Base-by-base conservation (phyloP, 2,113 vertebrate species). In the Taurulus bubalis region DNA sequence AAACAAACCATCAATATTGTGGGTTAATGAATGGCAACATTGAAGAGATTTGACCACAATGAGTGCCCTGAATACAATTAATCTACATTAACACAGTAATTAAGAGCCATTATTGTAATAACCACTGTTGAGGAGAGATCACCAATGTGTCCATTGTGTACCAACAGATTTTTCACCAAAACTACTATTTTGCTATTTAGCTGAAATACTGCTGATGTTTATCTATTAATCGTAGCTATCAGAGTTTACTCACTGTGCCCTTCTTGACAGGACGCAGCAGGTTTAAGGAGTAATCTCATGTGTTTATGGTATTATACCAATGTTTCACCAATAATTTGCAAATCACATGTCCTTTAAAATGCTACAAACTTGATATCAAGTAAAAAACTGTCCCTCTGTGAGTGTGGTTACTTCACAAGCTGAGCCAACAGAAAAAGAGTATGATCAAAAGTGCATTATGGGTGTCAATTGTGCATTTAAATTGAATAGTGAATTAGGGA, bases 1-100 rank as follows among this genome's bases (percentile, higher is more conserved):
- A 64, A 62, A 22, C 1, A 8, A 53, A 64, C 32, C 73, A 55
- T 65, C 73, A 55, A 66, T 66, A 42, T n/a, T 56, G 24, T 30
- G 6, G 11, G 16, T 75, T 16, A 16, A 15, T 64, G 11, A 66
- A 40, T 55, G n/a, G 15, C 15, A 65, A 16, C 28, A 49, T 18
- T 18, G 70, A 60, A 3, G 5, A 8, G 4, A 20, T 66, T 32
- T 40, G 24, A 55, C 4, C 2, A n/a, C 30, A 64, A 28, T 64
- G 16, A 64, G 16, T 53, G n/a, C 38, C 24, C 47, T 40, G 2
- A 75, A n/a, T 55, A 30, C 18, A 42, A 28, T 56, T 3, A n/a
- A 55, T 55, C 16, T 6, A 47, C 16, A 26, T 20, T 20, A 53
- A 28, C 45, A 38, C 40, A 24, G 40, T 75, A 3, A 53, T 65